Percentiles rank a stretch among this genome's conserved stretches.
phyloP scores from a whole-genome alignment of 2,888 invertebrate genomes.

The Monoplex corrugatus region DNA sequence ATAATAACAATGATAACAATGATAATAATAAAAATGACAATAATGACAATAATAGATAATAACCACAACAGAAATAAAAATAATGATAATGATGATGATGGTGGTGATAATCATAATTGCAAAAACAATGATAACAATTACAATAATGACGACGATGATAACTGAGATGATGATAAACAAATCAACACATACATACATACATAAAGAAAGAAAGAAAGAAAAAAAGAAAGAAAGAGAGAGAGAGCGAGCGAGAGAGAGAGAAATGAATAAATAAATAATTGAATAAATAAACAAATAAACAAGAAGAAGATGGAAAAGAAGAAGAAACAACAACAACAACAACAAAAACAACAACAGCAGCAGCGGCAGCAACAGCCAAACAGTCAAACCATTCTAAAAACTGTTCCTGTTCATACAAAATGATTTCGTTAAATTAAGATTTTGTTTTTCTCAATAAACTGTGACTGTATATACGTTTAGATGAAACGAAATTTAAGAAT shows the following conservation, averaged over 20 bases:
- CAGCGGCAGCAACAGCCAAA: no score
- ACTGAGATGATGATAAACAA: not conserved
- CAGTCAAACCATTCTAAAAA: no score
- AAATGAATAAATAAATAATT: no score
- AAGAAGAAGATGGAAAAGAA: not conserved
- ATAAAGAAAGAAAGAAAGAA: not conserved
- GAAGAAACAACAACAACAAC: no score
- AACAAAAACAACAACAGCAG: no score
- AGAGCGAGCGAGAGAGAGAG: no score
- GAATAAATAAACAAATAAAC: not conserved
- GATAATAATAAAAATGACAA: slow-evolving; percentile 41
- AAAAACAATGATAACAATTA: not conserved
- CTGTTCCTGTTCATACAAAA: no score
- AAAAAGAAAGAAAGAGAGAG: not conserved
- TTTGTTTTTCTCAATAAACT: no score
- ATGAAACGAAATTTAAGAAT: no score
- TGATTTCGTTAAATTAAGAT: no score
- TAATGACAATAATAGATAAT: no score
- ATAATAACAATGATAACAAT: slow-evolving; percentile 1
- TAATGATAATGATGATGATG: slow-evolving; percentile 41
- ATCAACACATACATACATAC: not conserved
- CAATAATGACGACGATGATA: slow-evolving; percentile 13
- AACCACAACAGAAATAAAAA: not conserved
- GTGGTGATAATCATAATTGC: not conserved
- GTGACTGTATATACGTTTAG: no score